Base-by-base conservation (phyloP, 1,140 invertebrate species). In the Homarus americanus region DNA sequence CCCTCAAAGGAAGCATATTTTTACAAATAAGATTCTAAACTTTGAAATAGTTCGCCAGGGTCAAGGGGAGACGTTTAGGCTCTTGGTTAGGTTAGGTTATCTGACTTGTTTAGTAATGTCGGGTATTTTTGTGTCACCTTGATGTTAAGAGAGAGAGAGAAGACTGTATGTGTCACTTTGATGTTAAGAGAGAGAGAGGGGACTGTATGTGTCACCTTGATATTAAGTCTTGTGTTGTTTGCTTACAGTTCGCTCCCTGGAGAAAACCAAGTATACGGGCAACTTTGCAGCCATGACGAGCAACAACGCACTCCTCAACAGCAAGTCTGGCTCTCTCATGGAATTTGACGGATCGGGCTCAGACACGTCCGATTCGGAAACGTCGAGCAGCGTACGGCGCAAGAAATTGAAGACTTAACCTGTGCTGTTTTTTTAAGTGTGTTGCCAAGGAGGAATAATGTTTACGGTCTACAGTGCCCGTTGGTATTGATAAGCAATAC, bases 221-320 rank as follows among this genome's bases (percentile, higher is more conserved):
- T n/a, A n/a, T n/a, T n/a, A n/a, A n/a, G n/a, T n/a, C n/a, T 7
- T 49, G 44, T 7, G 7, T 49, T 58, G 15, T 44, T 73, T 10
- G 41, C 28, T 53, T 85, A 10, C 86, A 92, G 91, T 97, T 94
- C 95, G 96, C 82, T 95, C 96, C 20, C 94, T 97, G 93, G 96
- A 97, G 93, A 96, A 96, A 94, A 96, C 96, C 5, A 96, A 96
- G 94, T 94, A 95, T 86, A 96, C 96, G 53, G 96, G 96, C 12
- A 96, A 96, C 92, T 96, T 96, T 94, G 95, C 95, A 63, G 94
- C 95, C 28, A 95, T 96, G 92, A 93, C 94, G 0, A 34, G 87
- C 53, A 84, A 72, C 32, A 84, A 93, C 95, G 94, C 28, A 5
- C 80, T 90, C 5, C 82, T 90, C 9, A 76, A 34, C 69, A 75